These are phyloP conservation scores for Pangasianodon gigas DNA, from an alignment of 2,113 vertebrate species.

Conservation along the genomic window DNA sequence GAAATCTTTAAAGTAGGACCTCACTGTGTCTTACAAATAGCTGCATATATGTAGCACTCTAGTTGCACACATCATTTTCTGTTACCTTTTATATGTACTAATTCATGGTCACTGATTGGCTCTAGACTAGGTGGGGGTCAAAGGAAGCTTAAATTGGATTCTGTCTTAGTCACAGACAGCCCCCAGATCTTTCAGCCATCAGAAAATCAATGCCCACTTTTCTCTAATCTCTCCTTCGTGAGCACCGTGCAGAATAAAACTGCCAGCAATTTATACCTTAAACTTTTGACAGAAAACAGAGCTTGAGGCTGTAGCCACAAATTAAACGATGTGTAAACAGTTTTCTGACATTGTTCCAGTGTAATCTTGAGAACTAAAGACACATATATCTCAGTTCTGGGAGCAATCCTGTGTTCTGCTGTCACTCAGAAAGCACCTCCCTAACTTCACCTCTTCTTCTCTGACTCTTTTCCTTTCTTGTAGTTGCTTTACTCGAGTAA, in stretches of 20 bases:
- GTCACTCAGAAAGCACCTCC: not conserved
- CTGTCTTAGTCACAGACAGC: slow-evolving; percentile 9
- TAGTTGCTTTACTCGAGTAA: not conserved
- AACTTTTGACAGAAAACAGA: not conserved
- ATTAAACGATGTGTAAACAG: not conserved
- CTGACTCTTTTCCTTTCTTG: not conserved
- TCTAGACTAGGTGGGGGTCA: not conserved
- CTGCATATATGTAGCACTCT: not conserved
- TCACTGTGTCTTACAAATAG: not conserved
- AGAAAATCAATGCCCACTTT: slow-evolving; percentile 30
- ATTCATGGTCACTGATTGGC: not conserved
- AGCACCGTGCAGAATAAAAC: slow-evolving; percentile 10
- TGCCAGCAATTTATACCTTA: not conserved
- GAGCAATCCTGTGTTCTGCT: not conserved
- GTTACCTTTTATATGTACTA: not conserved
- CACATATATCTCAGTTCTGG: not conserved
- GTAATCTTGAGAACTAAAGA: not conserved
- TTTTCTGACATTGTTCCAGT: not conserved
- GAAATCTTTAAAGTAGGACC: not conserved
- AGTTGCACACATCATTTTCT: not conserved
- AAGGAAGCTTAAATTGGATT: slow-evolving; percentile 24
- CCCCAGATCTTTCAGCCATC: slow-evolving; percentile 14
- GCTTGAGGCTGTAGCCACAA: not conserved
- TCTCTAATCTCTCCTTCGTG: not conserved
- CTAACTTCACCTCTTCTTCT: not conserved